These are phyloP conservation scores for Himalopsyche japonica DNA, from an alignment of 2,888 invertebrate species.

Conservation along the genomic window DNA sequence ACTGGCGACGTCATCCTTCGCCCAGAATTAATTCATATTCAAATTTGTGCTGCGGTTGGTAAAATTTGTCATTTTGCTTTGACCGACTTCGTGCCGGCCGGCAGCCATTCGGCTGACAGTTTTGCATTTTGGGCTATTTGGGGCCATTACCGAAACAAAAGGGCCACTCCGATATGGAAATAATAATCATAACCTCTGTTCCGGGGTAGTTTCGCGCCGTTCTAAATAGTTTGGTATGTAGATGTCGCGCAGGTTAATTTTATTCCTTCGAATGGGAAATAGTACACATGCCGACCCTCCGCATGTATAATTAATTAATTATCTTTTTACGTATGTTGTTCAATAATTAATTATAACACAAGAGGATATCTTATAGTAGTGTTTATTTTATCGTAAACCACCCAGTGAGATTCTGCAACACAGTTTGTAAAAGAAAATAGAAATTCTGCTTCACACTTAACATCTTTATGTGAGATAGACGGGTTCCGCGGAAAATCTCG, in stretches of 20 bases:
- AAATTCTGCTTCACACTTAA: too few relatives aligned
- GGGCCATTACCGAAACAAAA: not conserved
- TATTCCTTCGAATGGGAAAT: too few relatives aligned
- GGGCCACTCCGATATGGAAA: not conserved
- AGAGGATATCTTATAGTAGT: too few relatives aligned
- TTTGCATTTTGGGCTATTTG: not conserved
- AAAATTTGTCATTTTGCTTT: not conserved
- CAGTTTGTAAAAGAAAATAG: too few relatives aligned
- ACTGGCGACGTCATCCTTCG: not conserved
- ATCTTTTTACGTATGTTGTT: too few relatives aligned
- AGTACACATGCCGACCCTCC: too few relatives aligned
- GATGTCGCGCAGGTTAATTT: not conserved
- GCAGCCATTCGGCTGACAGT: not conserved
- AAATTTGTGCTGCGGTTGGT: not conserved
- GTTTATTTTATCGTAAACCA: too few relatives aligned
- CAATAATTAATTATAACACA: too few relatives aligned
- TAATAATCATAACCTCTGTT: conserved; percentile 1
- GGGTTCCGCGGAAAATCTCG: too few relatives aligned
- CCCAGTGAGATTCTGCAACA: too few relatives aligned
- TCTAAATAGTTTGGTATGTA: not conserved
- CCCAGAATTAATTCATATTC: not conserved
- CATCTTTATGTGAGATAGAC: too few relatives aligned
- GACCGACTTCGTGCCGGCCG: not conserved
- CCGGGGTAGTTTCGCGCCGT: not conserved
- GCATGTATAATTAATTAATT: too few relatives aligned